A percentile compares a stretch with the other conserved stretches of the same genome.
phyloP scores from a whole-genome alignment of 2,797 vertebrate species.

The Arctocebus calabarensis region DNA sequence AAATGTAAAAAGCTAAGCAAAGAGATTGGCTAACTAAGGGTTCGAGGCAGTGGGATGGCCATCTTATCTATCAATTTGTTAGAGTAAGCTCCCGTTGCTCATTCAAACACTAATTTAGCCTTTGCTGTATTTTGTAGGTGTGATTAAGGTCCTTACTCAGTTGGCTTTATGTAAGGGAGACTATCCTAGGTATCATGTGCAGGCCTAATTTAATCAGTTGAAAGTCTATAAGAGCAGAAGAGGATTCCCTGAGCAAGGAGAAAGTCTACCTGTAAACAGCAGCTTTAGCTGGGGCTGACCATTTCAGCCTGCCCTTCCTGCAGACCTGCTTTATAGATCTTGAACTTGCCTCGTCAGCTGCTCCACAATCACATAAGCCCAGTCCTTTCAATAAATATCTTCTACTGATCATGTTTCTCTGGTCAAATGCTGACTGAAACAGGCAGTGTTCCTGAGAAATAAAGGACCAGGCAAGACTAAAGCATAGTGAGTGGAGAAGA shows the following conservation, averaged over 20 bases:
- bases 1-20: neutral
- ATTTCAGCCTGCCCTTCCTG: neutral
- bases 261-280: neutral
- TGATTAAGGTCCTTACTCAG: neutral
- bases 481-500: neutral
- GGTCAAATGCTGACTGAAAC: neutral
- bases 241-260: neutral
- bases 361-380: accelerated
- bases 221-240: neutral
- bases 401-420: neutral
- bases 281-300: accelerated
- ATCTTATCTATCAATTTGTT: neutral
- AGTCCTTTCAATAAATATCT: neutral
- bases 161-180: neutral
- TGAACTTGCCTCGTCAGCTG: neutral
- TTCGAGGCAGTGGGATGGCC: neutral
- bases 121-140: neutral
- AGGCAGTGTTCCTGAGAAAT: neutral
- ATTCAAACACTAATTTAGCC: neutral
- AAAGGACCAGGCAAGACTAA: neutral
- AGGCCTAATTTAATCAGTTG: neutral
- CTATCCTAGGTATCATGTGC: neutral
- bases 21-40: neutral
- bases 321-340: neutral
- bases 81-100: neutral